Conservation (phyloP, 1,140 invertebrate genomes). For the Pemphigus obesinymphae region DNA sequence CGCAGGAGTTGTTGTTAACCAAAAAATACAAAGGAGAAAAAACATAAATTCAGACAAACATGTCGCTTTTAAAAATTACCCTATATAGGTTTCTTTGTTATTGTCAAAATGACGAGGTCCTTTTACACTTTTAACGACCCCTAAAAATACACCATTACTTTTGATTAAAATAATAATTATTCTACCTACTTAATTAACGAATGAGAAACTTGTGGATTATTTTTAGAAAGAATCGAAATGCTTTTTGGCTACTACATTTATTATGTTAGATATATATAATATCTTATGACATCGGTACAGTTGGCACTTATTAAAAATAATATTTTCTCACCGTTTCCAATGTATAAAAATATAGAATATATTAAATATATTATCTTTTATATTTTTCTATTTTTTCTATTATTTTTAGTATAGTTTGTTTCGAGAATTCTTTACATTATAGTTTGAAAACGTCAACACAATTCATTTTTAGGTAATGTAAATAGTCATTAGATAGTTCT, state of each 20-base stretch:
- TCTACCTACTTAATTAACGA: constrained; percentile 3
- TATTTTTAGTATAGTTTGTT: background rate
- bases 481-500: background rate
- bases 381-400: background rate
- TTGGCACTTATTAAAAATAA: background rate
- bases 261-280: background rate
- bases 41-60: constrained; percentile 2
- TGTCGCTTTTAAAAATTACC: constrained; percentile 12
- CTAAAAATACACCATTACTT: background rate
- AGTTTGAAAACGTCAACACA: background rate
- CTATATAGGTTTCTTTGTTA: background rate
- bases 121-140: constrained; percentile 30
- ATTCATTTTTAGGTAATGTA: background rate
- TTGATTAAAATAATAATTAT: constrained; percentile 3
- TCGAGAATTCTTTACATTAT: background rate
- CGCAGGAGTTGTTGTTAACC: background rate
- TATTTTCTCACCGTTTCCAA: background rate
- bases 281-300: background rate
- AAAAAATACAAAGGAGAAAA: background rate
- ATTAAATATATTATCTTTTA: background rate
- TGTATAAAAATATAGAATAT: background rate
- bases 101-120: background rate
- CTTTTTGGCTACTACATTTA: background rate
- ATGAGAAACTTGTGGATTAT: background rate
- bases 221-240: background rate